Evolutionary conservation across 2,888 invertebrate species (phyloP), one percentile per base, ranked within the genome.

Genomic region (Candidula unifasciata): DNA sequence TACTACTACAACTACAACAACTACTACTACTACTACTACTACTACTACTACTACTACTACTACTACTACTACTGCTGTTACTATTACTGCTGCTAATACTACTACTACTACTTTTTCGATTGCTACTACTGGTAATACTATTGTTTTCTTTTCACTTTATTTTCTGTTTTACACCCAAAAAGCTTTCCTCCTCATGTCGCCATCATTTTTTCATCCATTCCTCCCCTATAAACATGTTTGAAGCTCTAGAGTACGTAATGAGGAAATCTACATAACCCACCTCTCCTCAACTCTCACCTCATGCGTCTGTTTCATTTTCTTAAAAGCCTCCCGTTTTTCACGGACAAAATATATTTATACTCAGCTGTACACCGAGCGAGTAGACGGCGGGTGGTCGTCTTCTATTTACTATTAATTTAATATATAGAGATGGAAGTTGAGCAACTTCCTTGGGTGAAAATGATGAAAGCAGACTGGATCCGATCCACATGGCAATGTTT

Each of bases 401-500:
- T 21, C 37, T 71, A 37, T 71, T 71, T 71, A 71, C 35, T 37
- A 71, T 37, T 37, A 37, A 71, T 24, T 37, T 37, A 71, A 3
- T 5, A 71, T 35, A 8, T 71, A 71, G 5, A 35, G 33, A 37
- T 71, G 27, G 10, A 71, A 24, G 71, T 3, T 71, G 35, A 24
- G 24, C 71, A 37, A 6, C 27, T 24, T 37, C 24, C 71, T 71
- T 37, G 37, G 24, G 71, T 8, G 24, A 21, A n/a, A 71, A 35
- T 24, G 37, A 37, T 37, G 33, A 37, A 71, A 24, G 37, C 35
- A 37, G 35, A 71, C 37, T 37, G 71, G 37, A 71, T 37, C 35
- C 37, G 35, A 71, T 27, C 52, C 74, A 54, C 37, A 3, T 54
- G 74, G 54, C 74, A 74, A 54, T 74, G 74, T 74, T 74, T 74